Base-by-base conservation (phyloP, 2,888 invertebrate genomes). In the Lasioglossum oenotherae region DNA sequence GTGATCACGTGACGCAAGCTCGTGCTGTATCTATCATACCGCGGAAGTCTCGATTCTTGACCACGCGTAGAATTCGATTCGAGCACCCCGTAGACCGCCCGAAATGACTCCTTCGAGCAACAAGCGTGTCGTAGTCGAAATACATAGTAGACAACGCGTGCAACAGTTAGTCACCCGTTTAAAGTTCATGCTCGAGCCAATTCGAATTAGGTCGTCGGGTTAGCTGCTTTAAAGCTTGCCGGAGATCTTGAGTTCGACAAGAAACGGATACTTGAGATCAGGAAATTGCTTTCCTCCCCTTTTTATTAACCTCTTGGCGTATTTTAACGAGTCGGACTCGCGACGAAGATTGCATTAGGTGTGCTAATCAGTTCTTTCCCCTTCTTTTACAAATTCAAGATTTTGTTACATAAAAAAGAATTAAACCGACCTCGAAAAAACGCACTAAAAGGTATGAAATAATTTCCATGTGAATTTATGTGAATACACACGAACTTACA, bases 1-100 rank as follows among this genome's bases (percentile, higher is more conserved):
- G 76, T 76, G 86, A 80, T 2, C 44, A 81, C 79, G 74, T 84
- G 84, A 82, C 67, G 8, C 38, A 8, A 6, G 4, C 5, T n/a
- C 72, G 14, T 74, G 41, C 19, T 38, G 16, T 8, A 67, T 57
- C 35, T 57, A 14, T 8, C 31, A 1, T 12, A 12, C 10, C 64
- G 64, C 2, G 44, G 53, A 74, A 38, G 38, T n/a, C 75, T 75
- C 8, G n/a, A 69, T 76, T 23, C 23, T 10, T 6, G 38, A 60
- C 0, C 10, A 12, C 27, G 14, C 60, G 12, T 2, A 16, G 60
- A 60, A 12, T 5, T 60, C 60, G 27, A 31, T 16, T 60, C 27
- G 60, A 12, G 1, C 57, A 57, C 57, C n/a, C n/a, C 12, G 57
- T n/a, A 57, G 1, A n/a, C 23, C n/a, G 10, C 0, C 57, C 10